Evolutionary conservation across 2,888 invertebrate genomes (phyloP).

Genomic region (Leptinotarsa tumamoca): DNA sequence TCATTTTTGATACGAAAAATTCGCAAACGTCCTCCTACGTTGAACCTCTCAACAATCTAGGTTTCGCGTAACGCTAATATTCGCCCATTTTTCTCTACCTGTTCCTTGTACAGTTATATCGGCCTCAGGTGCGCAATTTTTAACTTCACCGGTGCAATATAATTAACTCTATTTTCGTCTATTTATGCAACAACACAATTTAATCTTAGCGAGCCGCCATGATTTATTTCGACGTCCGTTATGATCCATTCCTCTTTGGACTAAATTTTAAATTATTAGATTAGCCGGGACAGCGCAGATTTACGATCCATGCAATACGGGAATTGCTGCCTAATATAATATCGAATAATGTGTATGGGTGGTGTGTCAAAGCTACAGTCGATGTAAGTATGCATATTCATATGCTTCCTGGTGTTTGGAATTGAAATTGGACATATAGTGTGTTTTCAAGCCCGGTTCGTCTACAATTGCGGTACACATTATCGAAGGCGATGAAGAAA

Average conservation of each 20-base stretch:
- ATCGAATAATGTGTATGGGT: conserved; percentile 7
- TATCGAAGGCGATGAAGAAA: no score
- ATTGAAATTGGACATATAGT: not conserved
- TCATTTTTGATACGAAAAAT: no score
- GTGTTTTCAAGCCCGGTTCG: not conserved
- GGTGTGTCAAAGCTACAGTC: conserved; percentile 3
- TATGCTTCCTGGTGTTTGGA: not conserved
- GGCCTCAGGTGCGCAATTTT: conserved; percentile 46
- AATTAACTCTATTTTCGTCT: conserved; percentile 51
- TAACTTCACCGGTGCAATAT: conserved; percentile 34
- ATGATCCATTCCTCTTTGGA: conserved; percentile 45
- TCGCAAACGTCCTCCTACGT: no score
- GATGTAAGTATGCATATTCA: not conserved
- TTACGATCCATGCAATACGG: conserved; percentile 22
- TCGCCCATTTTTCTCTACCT: conserved; percentile 35
- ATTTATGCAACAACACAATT: conserved; percentile 49
- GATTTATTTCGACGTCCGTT: conserved; percentile 54
- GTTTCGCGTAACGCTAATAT: conserved; percentile 10
- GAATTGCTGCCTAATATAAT: conserved; percentile 20
- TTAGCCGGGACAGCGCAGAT: conserved; percentile 27
- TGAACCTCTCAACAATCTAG: not conserved
- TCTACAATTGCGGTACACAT: no score
- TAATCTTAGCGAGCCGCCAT: conserved; percentile 49
- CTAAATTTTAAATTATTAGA: conserved; percentile 48
- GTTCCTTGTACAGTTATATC: conserved; percentile 45